A percentile compares a stretch with the other conserved stretches of the same genome.
phyloP scores from a whole-genome alignment of 2,888 invertebrate species.

The Oscheius sp. region DNA sequence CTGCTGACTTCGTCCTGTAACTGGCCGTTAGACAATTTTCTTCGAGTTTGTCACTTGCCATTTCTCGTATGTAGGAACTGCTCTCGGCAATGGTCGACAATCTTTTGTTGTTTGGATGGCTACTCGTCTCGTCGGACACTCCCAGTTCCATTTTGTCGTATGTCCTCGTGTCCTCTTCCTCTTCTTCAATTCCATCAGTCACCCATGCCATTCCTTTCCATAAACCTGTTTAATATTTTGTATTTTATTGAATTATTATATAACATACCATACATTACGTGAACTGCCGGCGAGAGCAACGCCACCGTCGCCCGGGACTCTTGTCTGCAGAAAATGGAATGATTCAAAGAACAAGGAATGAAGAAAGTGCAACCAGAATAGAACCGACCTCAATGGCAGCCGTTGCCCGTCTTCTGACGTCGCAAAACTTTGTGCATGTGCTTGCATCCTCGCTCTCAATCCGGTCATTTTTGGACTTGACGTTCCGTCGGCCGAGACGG shows the following conservation, averaged over 20 bases:
- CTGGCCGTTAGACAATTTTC: not conserved
- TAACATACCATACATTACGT: constrained; percentile 72
- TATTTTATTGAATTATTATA: too few species aligned
- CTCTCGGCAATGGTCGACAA: constrained; percentile 70
- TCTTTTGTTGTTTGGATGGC: constrained; percentile 48
- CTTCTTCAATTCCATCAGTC: constrained; percentile 72
- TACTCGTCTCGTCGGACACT: constrained; percentile 60
- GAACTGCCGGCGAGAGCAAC: constrained; percentile 72
- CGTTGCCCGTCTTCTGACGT: constrained; percentile 54
- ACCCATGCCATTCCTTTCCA: constrained; percentile 74
- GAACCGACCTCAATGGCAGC: constrained; percentile 41
- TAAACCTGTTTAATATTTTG: too few species aligned
- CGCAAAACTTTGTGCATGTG: constrained; percentile 53
- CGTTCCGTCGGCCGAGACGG: constrained; percentile 62
- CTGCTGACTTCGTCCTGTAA: constrained; percentile 67
- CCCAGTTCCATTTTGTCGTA: constrained; percentile 66
- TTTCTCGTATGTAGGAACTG: constrained; percentile 64
- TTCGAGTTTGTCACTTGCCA: constrained; percentile 18
- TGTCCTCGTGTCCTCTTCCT: constrained; percentile 65
- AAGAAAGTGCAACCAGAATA: not conserved
- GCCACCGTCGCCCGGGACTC: constrained; percentile 71
- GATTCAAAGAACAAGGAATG: not conserved
- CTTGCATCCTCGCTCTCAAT: constrained; percentile 52
- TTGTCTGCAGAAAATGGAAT: constrained; percentile 44
- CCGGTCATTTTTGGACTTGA: constrained; percentile 69